These are phyloP conservation scores for Nezara viridula DNA, from an alignment of 2,888 invertebrate species.

Conservation along the genomic window DNA sequence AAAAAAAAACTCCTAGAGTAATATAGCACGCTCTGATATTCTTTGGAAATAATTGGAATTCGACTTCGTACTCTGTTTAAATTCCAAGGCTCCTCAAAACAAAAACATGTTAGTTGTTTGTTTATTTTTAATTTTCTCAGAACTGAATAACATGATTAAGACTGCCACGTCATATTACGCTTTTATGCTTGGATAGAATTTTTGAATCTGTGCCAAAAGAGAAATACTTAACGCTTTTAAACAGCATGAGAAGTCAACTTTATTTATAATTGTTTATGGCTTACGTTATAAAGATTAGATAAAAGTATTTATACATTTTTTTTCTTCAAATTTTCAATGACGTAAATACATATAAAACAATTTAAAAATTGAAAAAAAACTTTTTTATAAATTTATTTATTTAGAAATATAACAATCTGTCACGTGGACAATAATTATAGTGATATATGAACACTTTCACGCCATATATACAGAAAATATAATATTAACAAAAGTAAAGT, in stretches of 20 bases:
- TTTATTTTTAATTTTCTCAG: conserved; percentile 29
- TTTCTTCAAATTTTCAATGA: too few species aligned
- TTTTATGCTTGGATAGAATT: conserved; percentile 18
- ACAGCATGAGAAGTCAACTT: background rate
- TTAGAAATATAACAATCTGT: too few species aligned
- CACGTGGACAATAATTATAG: too few species aligned
- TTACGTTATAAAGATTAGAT: background rate
- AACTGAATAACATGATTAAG: conserved; percentile 26
- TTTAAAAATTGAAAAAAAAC: too few species aligned
- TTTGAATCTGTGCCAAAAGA: background rate
- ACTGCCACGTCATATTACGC: background rate
- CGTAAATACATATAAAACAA: too few species aligned
- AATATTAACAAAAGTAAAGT: too few species aligned
- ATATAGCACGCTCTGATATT: too few species aligned
- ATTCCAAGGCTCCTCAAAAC: background rate
- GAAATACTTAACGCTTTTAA: background rate
- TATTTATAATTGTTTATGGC: conserved; percentile 4
- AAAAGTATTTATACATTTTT: background rate
- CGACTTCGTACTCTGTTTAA: background rate
- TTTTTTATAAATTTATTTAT: too few species aligned
- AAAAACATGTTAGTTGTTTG: conserved; percentile 25
- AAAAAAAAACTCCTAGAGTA: too few species aligned
- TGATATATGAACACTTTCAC: too few species aligned
- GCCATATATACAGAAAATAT: too few species aligned
- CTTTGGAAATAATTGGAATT: background rate